Percentiles rank a stretch among this genome's conserved stretches.
phyloP scores from a whole-genome alignment of 2,797 vertebrate species.

The Leptoclinus maculatus region DNA sequence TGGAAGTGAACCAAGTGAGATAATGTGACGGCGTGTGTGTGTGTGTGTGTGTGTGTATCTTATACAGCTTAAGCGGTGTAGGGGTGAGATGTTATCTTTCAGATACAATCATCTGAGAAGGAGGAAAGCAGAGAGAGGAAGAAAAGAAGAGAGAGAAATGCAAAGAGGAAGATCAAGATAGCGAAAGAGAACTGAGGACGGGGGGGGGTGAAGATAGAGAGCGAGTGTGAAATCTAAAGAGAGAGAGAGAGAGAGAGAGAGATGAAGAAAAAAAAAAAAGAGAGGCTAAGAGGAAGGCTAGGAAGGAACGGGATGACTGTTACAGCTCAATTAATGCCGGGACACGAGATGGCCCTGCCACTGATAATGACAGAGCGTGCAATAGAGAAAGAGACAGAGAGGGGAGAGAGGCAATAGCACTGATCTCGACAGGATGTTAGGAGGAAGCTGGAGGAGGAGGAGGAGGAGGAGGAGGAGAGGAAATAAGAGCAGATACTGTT shows the following conservation, averaged over 20 bases:
- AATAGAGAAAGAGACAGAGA: conserved; percentile 32
- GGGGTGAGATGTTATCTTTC: conserved; percentile 43
- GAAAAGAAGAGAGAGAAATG: conserved; percentile 15
- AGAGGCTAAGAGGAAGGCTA: conserved; percentile 46
- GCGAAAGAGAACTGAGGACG: conserved; percentile 5
- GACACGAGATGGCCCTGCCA: conserved; percentile 73
- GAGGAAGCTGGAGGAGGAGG: conserved; percentile 66
- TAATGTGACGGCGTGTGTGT: conserved; percentile 36
- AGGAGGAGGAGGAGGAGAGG: conserved; percentile 52
- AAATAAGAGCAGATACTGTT: conserved; percentile 82
- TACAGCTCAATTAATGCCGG: conserved; percentile 79
- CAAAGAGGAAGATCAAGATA: conserved; percentile 20
- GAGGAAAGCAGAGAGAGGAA: conserved; percentile 12
- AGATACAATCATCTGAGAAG: conserved; percentile 56
- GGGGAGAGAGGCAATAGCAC: conserved; percentile 56
- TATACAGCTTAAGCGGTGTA: conserved; percentile 43
- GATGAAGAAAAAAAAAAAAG: conserved; percentile 16
- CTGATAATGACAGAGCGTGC: conserved; percentile 69
- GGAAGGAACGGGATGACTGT: conserved; percentile 64
- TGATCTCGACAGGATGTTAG: conserved; percentile 77
- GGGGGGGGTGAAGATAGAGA: conserved; percentile 25
- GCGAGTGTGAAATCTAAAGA: conserved; percentile 38
- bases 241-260: conserved; percentile 26
- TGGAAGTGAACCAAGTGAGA: conserved; percentile 63
- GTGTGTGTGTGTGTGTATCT: conserved; percentile 40